Evolutionary conservation across 2,888 invertebrate species (phyloP), one percentile per base, ranked within the genome.

Genomic region (Sinhomidia bicolor): DNA sequence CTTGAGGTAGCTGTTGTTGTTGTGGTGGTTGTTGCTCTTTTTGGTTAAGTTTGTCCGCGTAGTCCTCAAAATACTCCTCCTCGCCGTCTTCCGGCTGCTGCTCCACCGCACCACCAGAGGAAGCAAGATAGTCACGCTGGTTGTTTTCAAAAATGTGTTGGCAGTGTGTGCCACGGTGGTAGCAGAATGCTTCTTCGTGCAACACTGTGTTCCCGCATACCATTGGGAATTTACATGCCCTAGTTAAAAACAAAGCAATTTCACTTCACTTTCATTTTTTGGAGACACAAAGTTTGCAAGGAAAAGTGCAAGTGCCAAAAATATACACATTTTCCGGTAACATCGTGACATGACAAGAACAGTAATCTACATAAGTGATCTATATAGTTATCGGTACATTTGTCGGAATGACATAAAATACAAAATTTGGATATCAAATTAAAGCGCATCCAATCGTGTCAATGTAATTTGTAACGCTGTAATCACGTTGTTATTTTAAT

Each of bases 131-230:
- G 82, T 90, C 91, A 41, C 91, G 78, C 57, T 89, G 76, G 74
- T 90, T 91, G 83, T 90, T 90, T 81, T 90, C 90, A 76, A 91
- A 91, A 89, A 92, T 90, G 74, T 87, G 89, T 80, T 97, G 96
- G 93, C 98, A 98, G 93, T 95, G 95, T 83, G 96, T 96, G 80
- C 96, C 96, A 91, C 97, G 96, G 57, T 96, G 95, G 93, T 97
- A 97, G 93, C 98, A 98, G 93, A 96, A 97, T 1, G 97, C 97
- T 6, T 96, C 96, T 94, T 98, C 97, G 89, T 96, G 95, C 81
- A 98, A 95, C 54, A 96, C 95, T 93, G 96, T 96, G 65, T 95
- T 95, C 0, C 96, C 96, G 93, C 98, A 98, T 91, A 96, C 94
- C 10, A 95, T 95, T 0, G 95, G 95, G 92, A 95, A 95, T 92